Base-by-base conservation (phyloP, 2,113 vertebrate genomes). In the Eublepharis macularius region DNA sequence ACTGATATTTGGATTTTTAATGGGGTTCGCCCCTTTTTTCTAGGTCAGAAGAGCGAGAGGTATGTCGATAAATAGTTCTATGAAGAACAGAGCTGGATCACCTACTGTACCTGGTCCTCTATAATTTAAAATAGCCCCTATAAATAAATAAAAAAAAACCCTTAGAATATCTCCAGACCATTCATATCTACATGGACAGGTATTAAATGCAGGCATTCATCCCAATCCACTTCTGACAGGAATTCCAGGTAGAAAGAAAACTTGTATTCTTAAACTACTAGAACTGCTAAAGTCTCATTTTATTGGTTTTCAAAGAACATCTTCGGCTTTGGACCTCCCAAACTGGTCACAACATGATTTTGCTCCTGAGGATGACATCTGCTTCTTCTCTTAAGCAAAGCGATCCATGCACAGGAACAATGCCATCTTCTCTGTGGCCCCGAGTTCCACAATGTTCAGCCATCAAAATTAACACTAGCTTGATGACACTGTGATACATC, bases 81-180 rank as follows among this genome's bases (percentile, higher is more conserved):
- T 88, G 94, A 84, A 84, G 89, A 94, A 92, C 86, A 94, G 93
- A 90, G 93, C 91, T 89, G 75, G 88, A 82, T 91, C 92, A 91
- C 93, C 88, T 89, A 94, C 93, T 94, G 94, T 96, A 95, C 95
- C 96, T 94, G 95, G 95, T 96, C 95, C 96, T 96, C 92, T 81
- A 83, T 90, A 95, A 94, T 95, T 94, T 92, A 95, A 95, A 88
- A 93, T 92, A 94, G 82, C 90, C 69, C 83, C 89, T 92, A 90
- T 85, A 70, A 85, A 85, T 85, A 93, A 92, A 90, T 60, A 73
- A 51, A 69, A 68, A 95, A 86, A 90, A 94, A 93, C 94, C 92
- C 83, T 93, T 26, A 89, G 93, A 92, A 80, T 90, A 94, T 95
- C 95, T 93, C 93, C 95, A 96, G 95, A 95, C 93, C 94, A 90